Conservation (phyloP, 2,797 vertebrate species). For the Enteromius argenteus region DNA sequence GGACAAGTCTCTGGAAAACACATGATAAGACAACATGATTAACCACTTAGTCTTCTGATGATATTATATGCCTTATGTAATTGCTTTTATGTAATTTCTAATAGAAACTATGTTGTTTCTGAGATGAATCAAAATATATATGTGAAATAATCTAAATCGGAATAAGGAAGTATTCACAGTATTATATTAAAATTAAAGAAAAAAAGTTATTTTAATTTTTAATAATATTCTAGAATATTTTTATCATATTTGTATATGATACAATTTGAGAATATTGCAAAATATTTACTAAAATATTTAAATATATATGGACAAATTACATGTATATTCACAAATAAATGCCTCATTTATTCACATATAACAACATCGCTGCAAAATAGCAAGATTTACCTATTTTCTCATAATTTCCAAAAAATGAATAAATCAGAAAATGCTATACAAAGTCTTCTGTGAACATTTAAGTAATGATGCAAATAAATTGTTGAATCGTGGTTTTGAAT, state of each 20-base stretch:
- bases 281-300: not conserved
- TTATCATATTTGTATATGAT: no score
- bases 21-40: not conserved
- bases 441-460: not conserved
- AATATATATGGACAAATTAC: not conserved
- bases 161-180: not conserved
- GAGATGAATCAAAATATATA: not conserved
- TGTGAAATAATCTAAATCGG: not conserved
- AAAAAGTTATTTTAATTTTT: not conserved
- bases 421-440: not conserved
- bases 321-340: not conserved
- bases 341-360: not conserved
- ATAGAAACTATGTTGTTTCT: not conserved
- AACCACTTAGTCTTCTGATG: not conserved
- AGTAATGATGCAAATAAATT: not conserved
- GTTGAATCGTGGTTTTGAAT: not conserved
- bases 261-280: not conserved
- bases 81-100: not conserved
- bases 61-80: not conserved
- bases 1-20: constrained; percentile 82
- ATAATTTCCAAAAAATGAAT: not conserved
- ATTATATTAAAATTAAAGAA: not conserved
- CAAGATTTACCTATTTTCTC: not conserved
- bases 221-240: not conserved
- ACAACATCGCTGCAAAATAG: not conserved